Conservation (phyloP, 2,797 vertebrate species). For the Lagodon rhomboides region DNA sequence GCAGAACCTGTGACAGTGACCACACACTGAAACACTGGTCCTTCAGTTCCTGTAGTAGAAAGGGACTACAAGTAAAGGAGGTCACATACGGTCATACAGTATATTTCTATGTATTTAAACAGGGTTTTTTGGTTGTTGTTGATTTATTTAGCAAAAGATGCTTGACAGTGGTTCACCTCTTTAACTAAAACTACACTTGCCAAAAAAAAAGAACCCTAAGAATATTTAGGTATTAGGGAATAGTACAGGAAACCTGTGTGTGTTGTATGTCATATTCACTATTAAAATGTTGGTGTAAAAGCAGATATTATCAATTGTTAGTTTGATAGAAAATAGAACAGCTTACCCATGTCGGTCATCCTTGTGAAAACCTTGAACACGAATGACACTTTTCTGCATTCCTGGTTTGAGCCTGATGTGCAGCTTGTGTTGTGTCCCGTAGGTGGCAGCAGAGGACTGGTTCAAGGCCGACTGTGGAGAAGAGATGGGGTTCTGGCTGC, state of each 20-base stretch:
- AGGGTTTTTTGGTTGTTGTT: background rate
- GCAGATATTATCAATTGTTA: background rate
- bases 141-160: background rate
- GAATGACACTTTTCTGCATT: background rate
- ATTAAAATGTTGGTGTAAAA: background rate
- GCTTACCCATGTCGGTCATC: too few species aligned
- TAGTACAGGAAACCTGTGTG: too few species aligned
- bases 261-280: background rate
- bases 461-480: conserved; percentile 95
- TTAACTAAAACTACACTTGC: background rate
- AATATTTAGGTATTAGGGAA: too few species aligned
- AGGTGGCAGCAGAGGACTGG: conserved; percentile 92
- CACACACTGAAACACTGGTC: too few species aligned
- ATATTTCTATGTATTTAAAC: too few species aligned
- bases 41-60: too few species aligned
- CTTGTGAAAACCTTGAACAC: background rate
- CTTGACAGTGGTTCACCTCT: background rate
- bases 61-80: too few species aligned
- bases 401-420: background rate
- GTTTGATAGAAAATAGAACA: too few species aligned
- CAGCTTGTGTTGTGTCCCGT: conserved; percentile 31
- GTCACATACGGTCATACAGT: too few species aligned
- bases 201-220: background rate
- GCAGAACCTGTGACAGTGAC: too few species aligned
- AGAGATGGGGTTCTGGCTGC: conserved; percentile 92